Conservation (phyloP, 2,888 invertebrate species). For the Drosophila lutescens region DNA sequence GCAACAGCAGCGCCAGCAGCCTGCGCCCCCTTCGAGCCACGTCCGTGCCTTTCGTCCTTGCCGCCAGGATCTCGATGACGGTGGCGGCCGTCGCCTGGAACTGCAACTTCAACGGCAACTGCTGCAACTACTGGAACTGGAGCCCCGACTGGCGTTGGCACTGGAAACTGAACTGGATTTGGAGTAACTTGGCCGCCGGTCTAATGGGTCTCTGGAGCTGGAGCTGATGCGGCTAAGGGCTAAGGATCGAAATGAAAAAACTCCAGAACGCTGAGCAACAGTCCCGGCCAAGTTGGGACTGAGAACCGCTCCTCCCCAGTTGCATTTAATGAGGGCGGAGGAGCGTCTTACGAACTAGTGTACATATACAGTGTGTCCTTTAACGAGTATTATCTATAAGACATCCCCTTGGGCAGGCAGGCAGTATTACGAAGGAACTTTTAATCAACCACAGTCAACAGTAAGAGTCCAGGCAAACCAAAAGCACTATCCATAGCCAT, state of each 20-base stretch:
- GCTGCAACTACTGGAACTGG: constrained; percentile 12
- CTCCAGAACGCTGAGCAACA: constrained; percentile 47
- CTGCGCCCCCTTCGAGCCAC: constrained; percentile 54
- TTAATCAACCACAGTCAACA: constrained; percentile 38
- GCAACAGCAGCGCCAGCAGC: constrained; percentile 83
- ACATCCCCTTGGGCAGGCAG: constrained; percentile 38
- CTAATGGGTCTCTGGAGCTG: constrained; percentile 7
- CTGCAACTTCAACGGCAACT: constrained; percentile 48
- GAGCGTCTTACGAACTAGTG: constrained; percentile 62
- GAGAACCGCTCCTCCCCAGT: constrained; percentile 56
- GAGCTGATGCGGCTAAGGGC: constrained; percentile 19
- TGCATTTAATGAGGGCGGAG: constrained; percentile 66
- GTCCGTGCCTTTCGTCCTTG: constrained; percentile 62
- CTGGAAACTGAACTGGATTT: constrained; percentile 26
- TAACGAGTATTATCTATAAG: constrained; percentile 74
- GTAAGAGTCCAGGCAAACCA: constrained; percentile 28
- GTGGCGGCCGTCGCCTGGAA: constrained; percentile 66
- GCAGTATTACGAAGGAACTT: constrained; percentile 37
- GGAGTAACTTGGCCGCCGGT: constrained; percentile 1
- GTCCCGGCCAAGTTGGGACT: constrained; percentile 73
- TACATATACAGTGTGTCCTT: constrained; percentile 73
- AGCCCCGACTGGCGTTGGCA: constrained; percentile 32
- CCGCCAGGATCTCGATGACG: constrained; percentile 59
- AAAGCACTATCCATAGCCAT: constrained; percentile 24
- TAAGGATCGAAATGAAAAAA: neutral